Evolutionary conservation across 2,113 vertebrate species (phyloP).

Genomic region (Mola mola): DNA sequence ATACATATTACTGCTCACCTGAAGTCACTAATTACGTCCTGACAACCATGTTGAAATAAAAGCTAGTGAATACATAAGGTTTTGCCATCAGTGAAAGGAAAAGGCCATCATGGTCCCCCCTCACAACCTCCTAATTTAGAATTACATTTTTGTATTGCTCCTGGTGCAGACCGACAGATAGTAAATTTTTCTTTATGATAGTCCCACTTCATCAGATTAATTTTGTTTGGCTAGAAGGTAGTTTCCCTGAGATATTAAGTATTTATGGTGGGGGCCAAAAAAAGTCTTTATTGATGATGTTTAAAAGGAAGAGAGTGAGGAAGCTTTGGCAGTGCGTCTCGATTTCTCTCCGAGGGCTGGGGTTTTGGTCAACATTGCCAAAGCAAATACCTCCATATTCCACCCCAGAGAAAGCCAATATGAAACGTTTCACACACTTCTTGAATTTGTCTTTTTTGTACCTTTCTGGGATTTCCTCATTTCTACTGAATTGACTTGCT

Average conservation of each 20-base stretch:
- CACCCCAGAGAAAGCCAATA: constrained; percentile 48
- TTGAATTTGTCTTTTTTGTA: constrained; percentile 29
- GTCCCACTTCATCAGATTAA: constrained; percentile 18
- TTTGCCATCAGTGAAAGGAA: constrained; percentile 24
- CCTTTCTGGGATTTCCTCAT: constrained; percentile 37
- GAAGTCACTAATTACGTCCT: constrained; percentile 47
- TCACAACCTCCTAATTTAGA: constrained; percentile 39
- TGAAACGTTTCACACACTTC: constrained; percentile 61
- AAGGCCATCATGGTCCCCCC: constrained; percentile 33
- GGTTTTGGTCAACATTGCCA: constrained; percentile 51
- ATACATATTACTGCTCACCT: constrained; percentile 23
- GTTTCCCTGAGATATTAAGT: constrained; percentile 48
- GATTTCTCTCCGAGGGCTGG: constrained; percentile 26
- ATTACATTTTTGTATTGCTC: constrained; percentile 24
- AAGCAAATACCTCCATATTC: constrained; percentile 65
- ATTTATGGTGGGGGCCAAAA: constrained; percentile 43
- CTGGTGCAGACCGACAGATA: constrained; percentile 4
- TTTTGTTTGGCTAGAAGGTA: constrained; percentile 42
- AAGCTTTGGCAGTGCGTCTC: constrained; percentile 48
- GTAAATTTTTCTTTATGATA: constrained; percentile 29
- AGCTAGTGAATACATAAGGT: constrained; percentile 28
- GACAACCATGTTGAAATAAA: constrained; percentile 54
- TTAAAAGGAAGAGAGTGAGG: constrained; percentile 17
- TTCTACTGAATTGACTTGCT: constrained; percentile 3
- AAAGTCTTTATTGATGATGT: constrained; percentile 17